phyloP scores from a whole-genome alignment of 92 coral and sea anemone genomes.

The Parazoanthus atlanticus region DNA sequence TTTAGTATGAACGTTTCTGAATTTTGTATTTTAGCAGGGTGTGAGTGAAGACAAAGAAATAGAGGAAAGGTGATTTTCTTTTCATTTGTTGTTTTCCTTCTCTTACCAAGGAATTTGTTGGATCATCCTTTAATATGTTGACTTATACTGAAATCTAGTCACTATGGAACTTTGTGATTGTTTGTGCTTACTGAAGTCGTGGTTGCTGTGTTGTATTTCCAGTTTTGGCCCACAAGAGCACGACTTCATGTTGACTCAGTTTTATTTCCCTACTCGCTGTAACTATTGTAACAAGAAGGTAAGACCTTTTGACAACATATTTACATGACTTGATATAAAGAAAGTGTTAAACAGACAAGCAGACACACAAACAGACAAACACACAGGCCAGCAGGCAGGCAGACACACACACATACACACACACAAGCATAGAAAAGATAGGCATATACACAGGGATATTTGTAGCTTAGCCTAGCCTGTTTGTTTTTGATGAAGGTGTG shows the following conservation, averaged over 20 bases:
- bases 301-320: background rate
- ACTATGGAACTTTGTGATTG: background rate
- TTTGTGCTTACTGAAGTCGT: background rate
- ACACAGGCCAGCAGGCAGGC: background rate
- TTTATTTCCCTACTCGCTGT: slow-evolving; percentile 94
- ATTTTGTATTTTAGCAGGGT: slow-evolving; percentile 31
- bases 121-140: background rate
- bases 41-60: slow-evolving; percentile 57
- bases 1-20: background rate
- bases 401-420: background rate
- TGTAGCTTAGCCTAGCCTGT: background rate
- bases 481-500: slow-evolving; percentile 65
- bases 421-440: background rate
- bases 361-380: background rate
- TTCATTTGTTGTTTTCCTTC: background rate
- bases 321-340: background rate
- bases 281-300: slow-evolving; percentile 97
- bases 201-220: slow-evolving; percentile 28
- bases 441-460: no score
- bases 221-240: slow-evolving; percentile 83
- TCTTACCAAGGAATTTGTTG: background rate
- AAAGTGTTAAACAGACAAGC: background rate
- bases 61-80: slow-evolving; percentile 63
- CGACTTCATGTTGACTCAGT: slow-evolving; percentile 92
- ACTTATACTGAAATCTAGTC: background rate